Evolutionary conservation across 2,113 vertebrate genomes (phyloP).

Genomic region (Syngnathus scovelli): DNA sequence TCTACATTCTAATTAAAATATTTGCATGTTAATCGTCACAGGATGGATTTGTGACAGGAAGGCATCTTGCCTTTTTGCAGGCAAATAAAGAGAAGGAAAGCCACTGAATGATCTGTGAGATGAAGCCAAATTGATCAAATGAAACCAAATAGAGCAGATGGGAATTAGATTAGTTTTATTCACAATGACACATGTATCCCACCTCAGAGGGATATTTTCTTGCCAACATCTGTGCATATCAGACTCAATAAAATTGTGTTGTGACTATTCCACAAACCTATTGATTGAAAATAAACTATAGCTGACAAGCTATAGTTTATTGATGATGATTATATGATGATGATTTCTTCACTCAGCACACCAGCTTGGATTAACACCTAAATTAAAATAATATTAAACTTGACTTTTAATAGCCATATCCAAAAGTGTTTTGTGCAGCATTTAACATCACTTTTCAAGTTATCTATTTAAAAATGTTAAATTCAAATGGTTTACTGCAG

Average conservation of each 20-base stretch:
- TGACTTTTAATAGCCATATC: background rate
- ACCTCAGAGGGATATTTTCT: background rate
- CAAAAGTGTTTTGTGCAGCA: background rate
- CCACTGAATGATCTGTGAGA: constrained; percentile 22
- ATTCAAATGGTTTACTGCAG: background rate
- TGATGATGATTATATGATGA: constrained; percentile 19
- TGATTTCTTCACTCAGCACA: background rate
- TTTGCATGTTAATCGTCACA: constrained; percentile 58
- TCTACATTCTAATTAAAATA: constrained; percentile 60
- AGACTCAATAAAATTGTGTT: constrained; percentile 17
- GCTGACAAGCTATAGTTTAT: constrained; percentile 31
- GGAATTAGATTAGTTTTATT: constrained; percentile 38
- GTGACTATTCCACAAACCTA: constrained; percentile 20
- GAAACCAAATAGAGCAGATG: constrained; percentile 43
- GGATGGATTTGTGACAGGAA: constrained; percentile 29
- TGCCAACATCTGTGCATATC: constrained; percentile 16
- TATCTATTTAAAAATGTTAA: background rate
- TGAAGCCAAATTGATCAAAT: constrained; percentile 29
- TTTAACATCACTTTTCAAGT: background rate
- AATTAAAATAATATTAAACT: background rate
- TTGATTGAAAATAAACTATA: constrained; percentile 26
- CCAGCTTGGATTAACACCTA: background rate
- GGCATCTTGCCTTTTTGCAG: constrained; percentile 33
- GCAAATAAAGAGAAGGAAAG: constrained; percentile 36
- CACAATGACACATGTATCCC: constrained; percentile 41